Evolutionary conservation across 2,113 vertebrate genomes (phyloP).

Genomic region (Baryphthengus martii): DNA sequence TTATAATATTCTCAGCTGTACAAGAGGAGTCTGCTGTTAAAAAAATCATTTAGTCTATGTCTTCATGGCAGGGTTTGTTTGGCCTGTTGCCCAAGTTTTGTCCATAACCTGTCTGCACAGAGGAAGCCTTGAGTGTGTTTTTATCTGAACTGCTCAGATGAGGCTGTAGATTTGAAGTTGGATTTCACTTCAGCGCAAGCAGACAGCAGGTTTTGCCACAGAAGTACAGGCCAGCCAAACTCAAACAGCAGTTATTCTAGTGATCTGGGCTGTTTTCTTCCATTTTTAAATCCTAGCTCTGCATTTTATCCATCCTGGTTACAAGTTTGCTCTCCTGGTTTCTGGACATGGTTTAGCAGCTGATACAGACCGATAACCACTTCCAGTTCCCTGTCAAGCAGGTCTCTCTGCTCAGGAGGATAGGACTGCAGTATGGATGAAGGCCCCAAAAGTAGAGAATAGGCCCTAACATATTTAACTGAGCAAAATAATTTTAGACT

Average conservation of each 20-base stretch:
- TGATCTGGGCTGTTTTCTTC: background rate
- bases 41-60: background rate
- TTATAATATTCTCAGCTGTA: constrained; percentile 13
- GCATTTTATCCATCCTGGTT: background rate
- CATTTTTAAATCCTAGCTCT: background rate
- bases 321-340: background rate
- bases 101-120: background rate
- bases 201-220: background rate
- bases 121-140: background rate
- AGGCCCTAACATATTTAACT: background rate
- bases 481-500: background rate
- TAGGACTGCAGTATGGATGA: background rate
- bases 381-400: background rate
- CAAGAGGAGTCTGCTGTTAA: background rate
- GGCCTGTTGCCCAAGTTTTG: background rate
- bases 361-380: background rate
- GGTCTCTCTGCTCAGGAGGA: background rate
- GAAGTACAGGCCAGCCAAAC: background rate
- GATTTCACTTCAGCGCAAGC: background rate
- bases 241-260: background rate
- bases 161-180: background rate
- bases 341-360: background rate
- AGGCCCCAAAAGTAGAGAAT: background rate
- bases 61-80: background rate
- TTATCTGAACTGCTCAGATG: background rate